Evolutionary conservation across 2,797 vertebrate species (phyloP).

Genomic region (Naso thynnoides): DNA sequence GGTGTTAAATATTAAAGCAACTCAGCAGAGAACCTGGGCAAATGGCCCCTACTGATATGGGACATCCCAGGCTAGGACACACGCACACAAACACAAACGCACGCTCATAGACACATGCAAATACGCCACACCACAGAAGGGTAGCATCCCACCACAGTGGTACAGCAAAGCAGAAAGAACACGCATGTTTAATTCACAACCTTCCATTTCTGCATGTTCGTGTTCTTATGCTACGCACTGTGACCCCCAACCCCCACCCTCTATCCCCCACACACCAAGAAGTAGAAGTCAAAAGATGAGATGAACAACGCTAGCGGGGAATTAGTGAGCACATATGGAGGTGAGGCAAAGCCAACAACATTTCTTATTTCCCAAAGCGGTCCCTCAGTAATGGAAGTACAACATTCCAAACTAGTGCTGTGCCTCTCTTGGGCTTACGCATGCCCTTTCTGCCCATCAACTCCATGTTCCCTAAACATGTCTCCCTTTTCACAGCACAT

Average conservation of each 20-base stretch:
- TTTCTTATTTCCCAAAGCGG: slow-evolving; percentile 70
- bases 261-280: slow-evolving; percentile 39
- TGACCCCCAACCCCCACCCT: slow-evolving; percentile 57
- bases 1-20: slow-evolving; percentile 78
- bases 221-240: slow-evolving; percentile 66
- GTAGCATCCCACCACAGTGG: slow-evolving; percentile 60
- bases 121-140: slow-evolving; percentile 44
- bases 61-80: slow-evolving; percentile 64
- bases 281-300: slow-evolving; percentile 47
- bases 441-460: slow-evolving; percentile 37
- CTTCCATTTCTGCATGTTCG: slow-evolving; percentile 79
- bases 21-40: slow-evolving; percentile 65
- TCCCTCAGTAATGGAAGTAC: slow-evolving; percentile 69
- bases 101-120: slow-evolving; percentile 15
- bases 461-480: slow-evolving; percentile 44
- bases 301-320: slow-evolving; percentile 51
- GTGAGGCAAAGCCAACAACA: slow-evolving; percentile 57
- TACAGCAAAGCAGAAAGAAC: slow-evolving; percentile 72
- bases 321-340: slow-evolving; percentile 39
- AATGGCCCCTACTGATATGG: slow-evolving; percentile 76
- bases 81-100: slow-evolving; percentile 18
- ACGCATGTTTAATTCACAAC: slow-evolving; percentile 84
- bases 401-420: slow-evolving; percentile 68
- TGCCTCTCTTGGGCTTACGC: slow-evolving; percentile 58
- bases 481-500: slow-evolving; percentile 31